Base-by-base conservation (phyloP, 1,140 invertebrate genomes). In the Brachionus paranguensis region DNA sequence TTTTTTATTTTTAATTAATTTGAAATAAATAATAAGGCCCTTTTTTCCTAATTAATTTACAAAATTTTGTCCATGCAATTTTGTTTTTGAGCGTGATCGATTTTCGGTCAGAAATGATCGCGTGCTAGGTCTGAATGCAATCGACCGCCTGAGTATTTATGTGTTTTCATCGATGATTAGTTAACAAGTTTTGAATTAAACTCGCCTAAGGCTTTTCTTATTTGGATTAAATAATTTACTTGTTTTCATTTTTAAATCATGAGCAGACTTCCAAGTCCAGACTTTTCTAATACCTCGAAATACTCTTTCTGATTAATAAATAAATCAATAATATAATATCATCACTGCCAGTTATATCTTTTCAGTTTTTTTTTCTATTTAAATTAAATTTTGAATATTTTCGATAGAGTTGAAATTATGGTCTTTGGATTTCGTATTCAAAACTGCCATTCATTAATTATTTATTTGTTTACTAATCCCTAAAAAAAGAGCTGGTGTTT, bases 31-130 rank as follows among this genome's bases (percentile, higher is more conserved):
- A 68, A 68, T 33, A 68, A 33, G 29, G 29, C n/a, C 65, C 27
- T 68, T 68, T 60, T 60, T 68, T 68, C 24, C 29, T 68, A 68
- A 68, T 68, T 68, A 68, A 68, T 68, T 68, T 37, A 68, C 27
- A 20, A 68, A 68, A 68, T 17, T 68, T 7, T 33, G 29, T 33
- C 65, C 65, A 68, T 68, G 27, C 29, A 68, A 33, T 68, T 41
- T 37, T 68, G 10, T 68, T 27, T 65, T 68, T 37, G 29, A 68
- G 65, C 65, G 33, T 68, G 65, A 68, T 68, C 33, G 24, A 33
- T 68, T 68, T 68, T 68, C 33, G 65, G 27, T 68, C 27, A 68
- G 14, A 41, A 14, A 20, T 24, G 27, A 17, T 68, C 65, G 65
- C 65, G 65, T 68, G 65, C 27, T 68, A 10, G 10, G 17, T 41